phyloP scores from a whole-genome alignment of 2,888 invertebrate species.

The Germaria angustata region DNA sequence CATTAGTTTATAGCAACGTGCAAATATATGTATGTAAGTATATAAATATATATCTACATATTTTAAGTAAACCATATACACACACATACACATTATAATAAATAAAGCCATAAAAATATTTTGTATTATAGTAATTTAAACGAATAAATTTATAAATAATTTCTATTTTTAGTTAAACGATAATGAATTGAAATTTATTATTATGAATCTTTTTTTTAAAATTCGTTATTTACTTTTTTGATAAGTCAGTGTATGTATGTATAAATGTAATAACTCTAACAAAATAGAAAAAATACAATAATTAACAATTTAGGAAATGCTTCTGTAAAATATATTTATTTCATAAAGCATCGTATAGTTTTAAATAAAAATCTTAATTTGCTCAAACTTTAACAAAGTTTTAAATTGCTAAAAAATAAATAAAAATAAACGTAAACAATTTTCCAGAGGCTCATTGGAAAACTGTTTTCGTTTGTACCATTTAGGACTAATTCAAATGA shows the following conservation, averaged over 20 bases:
- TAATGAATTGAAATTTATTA: neutral
- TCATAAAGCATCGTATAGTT: neutral
- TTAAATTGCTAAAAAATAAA: neutral
- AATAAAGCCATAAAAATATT: neutral
- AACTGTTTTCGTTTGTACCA: conserved; percentile 58
- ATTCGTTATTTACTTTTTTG: neutral
- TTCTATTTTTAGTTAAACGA: neutral
- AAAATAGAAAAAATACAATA: neutral
- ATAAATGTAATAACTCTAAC: conserved; percentile 64
- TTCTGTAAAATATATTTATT: neutral
- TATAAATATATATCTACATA: neutral
- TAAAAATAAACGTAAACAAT: conserved; percentile 57
- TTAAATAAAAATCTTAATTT: neutral
- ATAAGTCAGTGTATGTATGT: conserved; percentile 62
- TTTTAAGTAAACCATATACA: neutral
- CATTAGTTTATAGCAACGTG: conserved; percentile 41
- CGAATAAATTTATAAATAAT: neutral
- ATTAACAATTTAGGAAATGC: conserved; percentile 29
- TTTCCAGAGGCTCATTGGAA: conserved; percentile 69
- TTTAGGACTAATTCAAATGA: conserved; percentile 60
- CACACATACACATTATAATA: conserved; percentile 3
- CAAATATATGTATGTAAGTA: conserved; percentile 25
- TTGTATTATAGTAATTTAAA: conserved; percentile 14
- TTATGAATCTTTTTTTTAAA: neutral
- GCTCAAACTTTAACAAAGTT: neutral